Conservation (phyloP, 2,113 vertebrate genomes). For the Pithys albifrons region DNA sequence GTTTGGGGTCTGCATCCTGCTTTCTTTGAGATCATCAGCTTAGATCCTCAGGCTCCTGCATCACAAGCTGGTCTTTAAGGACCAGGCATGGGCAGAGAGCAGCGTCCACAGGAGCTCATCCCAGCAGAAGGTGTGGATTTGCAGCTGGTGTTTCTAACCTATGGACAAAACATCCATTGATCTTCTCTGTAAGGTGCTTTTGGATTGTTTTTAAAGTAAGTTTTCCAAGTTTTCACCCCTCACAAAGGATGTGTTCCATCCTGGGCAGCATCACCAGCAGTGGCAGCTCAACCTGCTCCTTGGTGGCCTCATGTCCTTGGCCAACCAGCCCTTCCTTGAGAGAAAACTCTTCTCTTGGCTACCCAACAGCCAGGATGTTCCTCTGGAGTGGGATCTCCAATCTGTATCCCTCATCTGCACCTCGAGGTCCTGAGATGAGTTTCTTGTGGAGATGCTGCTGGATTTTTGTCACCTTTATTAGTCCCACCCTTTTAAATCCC, state of each 20-base stretch:
- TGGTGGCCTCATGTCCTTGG: not conserved
- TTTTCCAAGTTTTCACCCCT: not conserved
- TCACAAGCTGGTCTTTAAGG: not conserved
- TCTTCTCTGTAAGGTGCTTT: not conserved
- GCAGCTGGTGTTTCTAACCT: not conserved
- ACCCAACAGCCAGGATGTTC: not conserved
- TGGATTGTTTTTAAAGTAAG: not conserved
- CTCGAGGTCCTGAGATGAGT: not conserved
- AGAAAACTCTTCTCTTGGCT: not conserved
- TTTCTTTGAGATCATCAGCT: not conserved
- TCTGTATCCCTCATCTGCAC: too few species aligned
- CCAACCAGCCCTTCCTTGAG: not conserved
- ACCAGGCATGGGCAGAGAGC: not conserved
- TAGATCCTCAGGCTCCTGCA: fast-evolving
- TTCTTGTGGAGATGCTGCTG: not conserved
- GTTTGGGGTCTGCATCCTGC: not conserved
- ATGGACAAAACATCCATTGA: not conserved
- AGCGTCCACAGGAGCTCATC: not conserved
- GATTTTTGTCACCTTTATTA: not conserved
- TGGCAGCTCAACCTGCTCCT: not conserved
- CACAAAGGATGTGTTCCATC: not conserved
- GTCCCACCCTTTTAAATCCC: not conserved
- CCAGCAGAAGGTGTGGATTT: not conserved
- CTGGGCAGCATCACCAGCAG: not conserved
- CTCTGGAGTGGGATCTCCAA: not conserved